These are phyloP conservation scores for Drosophila prolongata DNA, from an alignment of 2,888 invertebrate genomes.

Conservation along the genomic window DNA sequence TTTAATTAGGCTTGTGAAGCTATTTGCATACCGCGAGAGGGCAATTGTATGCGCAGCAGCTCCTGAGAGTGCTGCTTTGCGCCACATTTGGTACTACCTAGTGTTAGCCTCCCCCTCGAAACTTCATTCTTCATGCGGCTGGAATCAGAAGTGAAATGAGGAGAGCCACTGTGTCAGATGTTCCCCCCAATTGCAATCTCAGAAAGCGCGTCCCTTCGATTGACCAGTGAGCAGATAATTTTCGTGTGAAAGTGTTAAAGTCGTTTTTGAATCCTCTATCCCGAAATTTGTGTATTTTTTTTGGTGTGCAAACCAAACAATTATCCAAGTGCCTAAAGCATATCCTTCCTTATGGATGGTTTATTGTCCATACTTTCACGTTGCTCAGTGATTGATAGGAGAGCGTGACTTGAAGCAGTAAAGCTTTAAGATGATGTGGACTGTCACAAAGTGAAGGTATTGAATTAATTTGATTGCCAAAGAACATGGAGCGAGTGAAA, in stretches of 20 bases:
- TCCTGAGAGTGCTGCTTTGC: conserved; percentile 24
- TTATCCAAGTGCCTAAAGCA: background rate
- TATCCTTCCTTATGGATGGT: background rate
- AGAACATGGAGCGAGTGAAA: conserved; percentile 1
- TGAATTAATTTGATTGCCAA: conserved; percentile 10
- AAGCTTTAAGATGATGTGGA: conserved; percentile 4
- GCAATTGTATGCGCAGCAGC: conserved; percentile 36
- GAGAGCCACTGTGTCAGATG: background rate
- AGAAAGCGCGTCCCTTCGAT: background rate
- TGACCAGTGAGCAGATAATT: background rate
- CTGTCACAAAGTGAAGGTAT: conserved; percentile 5
- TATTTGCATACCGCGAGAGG: conserved; percentile 29
- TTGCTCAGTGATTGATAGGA: conserved; percentile 5
- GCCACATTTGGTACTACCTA: conserved; percentile 27
- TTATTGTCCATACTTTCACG: background rate
- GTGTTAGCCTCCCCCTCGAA: conserved; percentile 15
- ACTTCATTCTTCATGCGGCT: conserved; percentile 15
- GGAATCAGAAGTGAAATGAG: background rate
- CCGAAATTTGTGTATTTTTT: conserved; percentile 3
- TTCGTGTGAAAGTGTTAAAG: background rate
- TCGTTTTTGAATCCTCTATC: background rate
- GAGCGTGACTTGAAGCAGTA: background rate
- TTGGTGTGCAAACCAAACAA: background rate
- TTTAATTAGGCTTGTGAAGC: conserved; percentile 10
- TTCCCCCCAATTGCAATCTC: background rate